Evolutionary conservation across 1,140 invertebrate species (phyloP).

Genomic region (Pogonomyrmex californicus): DNA sequence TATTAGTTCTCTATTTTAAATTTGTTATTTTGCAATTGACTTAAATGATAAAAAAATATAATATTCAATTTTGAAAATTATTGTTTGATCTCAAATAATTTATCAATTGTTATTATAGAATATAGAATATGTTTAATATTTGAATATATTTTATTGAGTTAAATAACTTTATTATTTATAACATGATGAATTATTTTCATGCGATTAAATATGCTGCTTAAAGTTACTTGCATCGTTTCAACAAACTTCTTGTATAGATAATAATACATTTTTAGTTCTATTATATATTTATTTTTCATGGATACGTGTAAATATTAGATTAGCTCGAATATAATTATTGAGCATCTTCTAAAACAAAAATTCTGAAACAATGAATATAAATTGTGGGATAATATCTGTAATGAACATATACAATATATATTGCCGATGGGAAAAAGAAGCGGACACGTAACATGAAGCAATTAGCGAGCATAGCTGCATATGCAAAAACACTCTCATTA

Average conservation of each 20-base stretch:
- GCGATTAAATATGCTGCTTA: not conserved
- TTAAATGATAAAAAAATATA: not conserved
- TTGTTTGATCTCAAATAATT: slow-evolving; percentile 4
- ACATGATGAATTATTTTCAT: not conserved
- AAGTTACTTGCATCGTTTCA: not conserved
- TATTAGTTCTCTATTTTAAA: not conserved
- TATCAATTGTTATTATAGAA: not conserved
- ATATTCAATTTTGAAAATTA: not conserved
- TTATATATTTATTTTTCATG: not conserved
- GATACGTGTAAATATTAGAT: not conserved
- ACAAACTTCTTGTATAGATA: not conserved
- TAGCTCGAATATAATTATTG: not conserved
- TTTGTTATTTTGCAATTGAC: not conserved
- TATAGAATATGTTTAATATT: slow-evolving; percentile 11
- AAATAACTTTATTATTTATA: not conserved
- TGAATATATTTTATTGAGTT: not conserved
- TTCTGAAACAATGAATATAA: not conserved
- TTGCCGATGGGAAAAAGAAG: not conserved
- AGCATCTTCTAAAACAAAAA: not conserved
- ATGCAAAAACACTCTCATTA: slow-evolving; percentile 43
- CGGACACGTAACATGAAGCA: slow-evolving; percentile 9
- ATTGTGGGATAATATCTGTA: not conserved
- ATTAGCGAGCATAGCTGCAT: slow-evolving; percentile 32
- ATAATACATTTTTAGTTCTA: not conserved
- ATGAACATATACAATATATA: not conserved